phyloP scores from a whole-genome alignment of 2,888 invertebrate species.

The Eudasyphora cyanicolor region DNA sequence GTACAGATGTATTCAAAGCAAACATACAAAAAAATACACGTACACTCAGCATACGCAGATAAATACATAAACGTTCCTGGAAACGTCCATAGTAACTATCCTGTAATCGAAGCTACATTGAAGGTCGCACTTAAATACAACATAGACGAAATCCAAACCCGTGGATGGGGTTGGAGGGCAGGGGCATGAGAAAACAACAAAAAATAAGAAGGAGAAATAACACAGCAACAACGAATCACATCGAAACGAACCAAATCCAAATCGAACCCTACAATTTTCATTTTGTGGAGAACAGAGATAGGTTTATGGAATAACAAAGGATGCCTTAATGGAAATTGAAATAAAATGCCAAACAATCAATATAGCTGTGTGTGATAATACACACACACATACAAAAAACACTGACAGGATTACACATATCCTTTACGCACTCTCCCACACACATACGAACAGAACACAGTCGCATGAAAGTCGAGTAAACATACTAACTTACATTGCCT shows the following conservation, averaged over 20 bases:
- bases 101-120: constrained; percentile 47
- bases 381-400: background rate
- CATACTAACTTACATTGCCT: background rate
- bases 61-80: constrained; percentile 49
- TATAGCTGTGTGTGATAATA: constrained; percentile 21
- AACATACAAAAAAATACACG: background rate
- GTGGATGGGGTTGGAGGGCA: background rate
- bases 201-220: constrained; percentile 11
- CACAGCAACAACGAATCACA: background rate
- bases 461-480: background rate
- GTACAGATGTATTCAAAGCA: constrained; percentile 21
- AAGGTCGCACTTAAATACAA: constrained; percentile 53
- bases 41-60: constrained; percentile 21
- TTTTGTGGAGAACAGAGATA: constrained; percentile 34
- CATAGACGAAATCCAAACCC: background rate
- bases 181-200: background rate
- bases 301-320: constrained; percentile 57
- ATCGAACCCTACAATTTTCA: constrained; percentile 27
- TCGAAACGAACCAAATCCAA: constrained; percentile 3
- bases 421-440: constrained; percentile 12
- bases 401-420: constrained; percentile 15
- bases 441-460: background rate
- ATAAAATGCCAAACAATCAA: constrained; percentile 51
- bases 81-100: constrained; percentile 20
- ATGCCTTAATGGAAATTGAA: constrained; percentile 55